Evolutionary conservation across 2,888 invertebrate species (phyloP).

Genomic region (Punctoribates punctum): DNA sequence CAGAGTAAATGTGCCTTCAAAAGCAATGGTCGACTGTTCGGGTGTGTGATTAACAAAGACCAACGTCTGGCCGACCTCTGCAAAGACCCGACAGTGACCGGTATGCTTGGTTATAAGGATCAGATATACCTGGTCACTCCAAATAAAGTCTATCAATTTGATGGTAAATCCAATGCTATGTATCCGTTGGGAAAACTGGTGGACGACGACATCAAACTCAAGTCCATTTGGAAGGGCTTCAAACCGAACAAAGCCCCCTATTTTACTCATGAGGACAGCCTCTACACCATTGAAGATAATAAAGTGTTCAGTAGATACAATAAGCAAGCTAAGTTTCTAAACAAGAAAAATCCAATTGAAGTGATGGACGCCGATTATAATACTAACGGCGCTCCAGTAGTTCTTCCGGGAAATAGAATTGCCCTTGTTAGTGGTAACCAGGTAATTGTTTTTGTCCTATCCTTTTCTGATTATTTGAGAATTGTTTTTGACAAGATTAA

Average conservation of each 20-base stretch:
- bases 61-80: not conserved
- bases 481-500: too few species aligned
- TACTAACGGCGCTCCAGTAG: not conserved
- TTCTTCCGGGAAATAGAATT: not conserved
- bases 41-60: not conserved
- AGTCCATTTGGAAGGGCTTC: not conserved
- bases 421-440: not conserved
- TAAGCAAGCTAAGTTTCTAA: not conserved
- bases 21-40: not conserved
- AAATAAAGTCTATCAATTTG: slow-evolving; percentile 9
- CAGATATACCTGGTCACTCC: not conserved
- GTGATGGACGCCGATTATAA: not conserved
- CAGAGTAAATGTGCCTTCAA: slow-evolving; percentile 16
- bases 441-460: too few species aligned
- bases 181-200: slow-evolving; percentile 2
- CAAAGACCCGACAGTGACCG: not conserved
- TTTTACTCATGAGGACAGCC: not conserved
- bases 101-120: slow-evolving; percentile 12
- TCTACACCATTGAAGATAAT: not conserved
- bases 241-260: not conserved
- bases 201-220: not conserved
- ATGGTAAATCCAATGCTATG: slow-evolving; percentile 11
- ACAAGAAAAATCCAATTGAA: not conserved
- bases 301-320: not conserved
- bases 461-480: too few species aligned